Base-by-base conservation (phyloP, 92 coral and sea anemone genomes). In the Galaxea fascicularis region DNA sequence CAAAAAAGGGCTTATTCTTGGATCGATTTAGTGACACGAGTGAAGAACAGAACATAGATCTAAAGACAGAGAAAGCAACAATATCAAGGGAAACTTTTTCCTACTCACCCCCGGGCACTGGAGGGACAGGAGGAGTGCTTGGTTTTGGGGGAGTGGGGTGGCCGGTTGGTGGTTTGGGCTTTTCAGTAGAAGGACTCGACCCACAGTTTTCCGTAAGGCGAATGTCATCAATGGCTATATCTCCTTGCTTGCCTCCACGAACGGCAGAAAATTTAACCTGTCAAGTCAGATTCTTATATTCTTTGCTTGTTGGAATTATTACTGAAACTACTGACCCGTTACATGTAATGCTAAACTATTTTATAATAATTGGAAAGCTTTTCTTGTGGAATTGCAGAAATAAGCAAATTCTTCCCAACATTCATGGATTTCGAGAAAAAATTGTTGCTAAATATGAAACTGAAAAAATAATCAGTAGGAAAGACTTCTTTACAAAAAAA, bases 221-320 rank as follows among this genome's bases (percentile, higher is more conserved):
- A 14, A 92, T 70, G 31, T 89, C 95, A 74, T 92, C 95, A 46
- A 92, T 66, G 0, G 93, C 95, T 28, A 89, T 79, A 46, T 64
- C 81, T 22, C 83, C 76, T 26, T 17, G 20, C 18, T 20, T 65
- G 8, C 45, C 45, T 1, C 91, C 95, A 5, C 90, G 71, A 11
- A 79, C 80, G 3, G 86, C 95, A 12, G 60, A 82, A 53, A 92
- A 77, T 11, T 69, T 57, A 16, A 92, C 83, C 91, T 89, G 80
- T 51, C 10, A 74, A 74, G 64, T 14, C 52, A 51, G 6, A 10
- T 27, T 17, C 39, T 51, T n/a, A n/a, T n/a, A n/a, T n/a, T n/a
- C n/a, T n/a, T n/a, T n/a, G n/a, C n/a, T n/a, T n/a, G n/a, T n/a
- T n/a, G n/a, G n/a, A n/a, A n/a, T n/a, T n/a, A n/a, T n/a, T n/a